Base-by-base conservation (phyloP, 92 coral and sea anemone species). In the Porites cylindrica region DNA sequence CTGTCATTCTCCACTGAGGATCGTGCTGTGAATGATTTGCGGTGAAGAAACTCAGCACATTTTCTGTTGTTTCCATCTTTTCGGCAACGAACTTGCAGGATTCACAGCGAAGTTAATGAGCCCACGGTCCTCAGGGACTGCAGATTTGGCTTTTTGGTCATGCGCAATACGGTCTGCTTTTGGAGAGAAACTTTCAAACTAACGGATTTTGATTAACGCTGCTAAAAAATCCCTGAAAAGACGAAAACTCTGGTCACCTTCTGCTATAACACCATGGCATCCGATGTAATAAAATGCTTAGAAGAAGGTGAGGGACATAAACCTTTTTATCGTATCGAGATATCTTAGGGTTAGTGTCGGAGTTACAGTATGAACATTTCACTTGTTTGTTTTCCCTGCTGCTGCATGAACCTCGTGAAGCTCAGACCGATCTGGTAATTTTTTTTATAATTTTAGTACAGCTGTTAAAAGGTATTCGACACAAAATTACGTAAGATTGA, bases 11-110 rank as follows among this genome's bases (percentile, higher is more conserved):
- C 99, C 99, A 97, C 69, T 85, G 88, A 52, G 93, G 66, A 66
- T 91, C 95, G 81, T 97, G 99, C 20, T 79, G 88, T 54, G 93
- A 50, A 82, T 97, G 99, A 72, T 91, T 92, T 88, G 91, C 18
- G 13, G 98, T 93, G 81, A 97, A 95, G 74, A 97, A 91, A 16
- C 93, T 91, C 63, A 97, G 58, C 13, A 93, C 87, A 18, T 92
- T 87, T 88, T 90, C 92, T 29, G 74, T 69, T 10, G 23, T 11
- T 50, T 82, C 78, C 86, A 82, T 82, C 51, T 13, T 77, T 23
- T 56, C 12, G 3, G 13, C 59, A 4, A 5, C 56, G 12, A 51
- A 89, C 88, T 83, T 89, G 79, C 92, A 89, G 92, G 64, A 51
- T 1, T 66, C 51, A 8, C 14, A 82, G 75, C 58, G 80, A 63